Base-by-base conservation (phyloP, 1,140 invertebrate genomes). In the Papilio helenus region DNA sequence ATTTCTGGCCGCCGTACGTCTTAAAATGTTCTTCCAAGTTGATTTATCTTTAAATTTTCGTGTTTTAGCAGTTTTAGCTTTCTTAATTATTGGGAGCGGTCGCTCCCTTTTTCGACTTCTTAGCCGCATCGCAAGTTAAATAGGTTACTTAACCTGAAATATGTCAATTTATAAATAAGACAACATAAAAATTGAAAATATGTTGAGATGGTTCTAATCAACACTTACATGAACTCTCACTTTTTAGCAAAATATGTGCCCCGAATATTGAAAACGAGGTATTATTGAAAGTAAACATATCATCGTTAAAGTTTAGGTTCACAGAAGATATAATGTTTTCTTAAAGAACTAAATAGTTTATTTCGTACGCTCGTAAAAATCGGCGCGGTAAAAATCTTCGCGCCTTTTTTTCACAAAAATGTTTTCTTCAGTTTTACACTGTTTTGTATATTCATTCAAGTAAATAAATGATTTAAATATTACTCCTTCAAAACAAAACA, bases 61-160 rank as follows among this genome's bases (percentile, higher is more conserved):
- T 85, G 89, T 20, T 84, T 86, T 18, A 88, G 44, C 14, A 84
- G 76, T 84, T 89, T 89, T 74, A 86, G 84, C 58, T 87, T 92
- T 88, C 79, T 86, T 91, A 80, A 87, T 91, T 81, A 85, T 84
- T 85, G 92, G 91, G 92, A 94, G 92, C 87, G 89, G 87, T 79
- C 89, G 91, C 90, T 94, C 92, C 88, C 92, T 94, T 80, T 92
- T 92, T 79, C 92, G 89, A 88, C 91, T 94, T 90, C 92, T 92
- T 92, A 93, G 88, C 86, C 91, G 90, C 92, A 94, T 94, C 80
- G 90, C 92, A 94, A 87, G 86, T 86, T 87, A 80, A 86, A 81
- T 79, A 79, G 85, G 34, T 79, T 81, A 85, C 84, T 89, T 85
- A 88, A 89, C 88, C 91, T 93, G 85, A 3, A 88, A 86, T 81